Conservation (phyloP, 2,888 invertebrate genomes). For the Onthophagus sagittarius region DNA sequence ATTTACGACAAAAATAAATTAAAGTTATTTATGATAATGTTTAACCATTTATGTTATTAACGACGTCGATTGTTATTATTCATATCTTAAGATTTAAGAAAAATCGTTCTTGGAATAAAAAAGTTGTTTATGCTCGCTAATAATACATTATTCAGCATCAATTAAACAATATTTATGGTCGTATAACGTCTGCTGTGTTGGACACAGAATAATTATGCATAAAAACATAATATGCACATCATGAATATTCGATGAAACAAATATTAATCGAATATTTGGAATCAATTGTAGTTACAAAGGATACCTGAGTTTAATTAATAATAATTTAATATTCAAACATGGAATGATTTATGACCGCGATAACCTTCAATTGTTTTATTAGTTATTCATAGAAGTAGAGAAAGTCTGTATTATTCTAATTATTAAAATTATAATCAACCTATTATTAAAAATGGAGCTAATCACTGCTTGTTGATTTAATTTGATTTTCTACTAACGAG, state of each 20-base stretch:
- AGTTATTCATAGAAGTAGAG: neutral
- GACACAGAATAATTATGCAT: neutral
- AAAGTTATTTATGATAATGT: too few relatives aligned
- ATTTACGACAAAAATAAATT: too few relatives aligned
- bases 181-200: neutral
- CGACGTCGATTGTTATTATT: too few relatives aligned
- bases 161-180: neutral
- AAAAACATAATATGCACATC: neutral
- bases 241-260: neutral
- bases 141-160: neutral
- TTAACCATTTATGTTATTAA: too few relatives aligned
- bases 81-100: too few relatives aligned
- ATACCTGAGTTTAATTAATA: neutral
- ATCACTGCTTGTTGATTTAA: neutral
- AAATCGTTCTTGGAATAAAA: too few relatives aligned
- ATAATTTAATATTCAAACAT: neutral
- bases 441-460: neutral
- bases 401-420: too few relatives aligned
- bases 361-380: neutral
- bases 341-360: neutral
- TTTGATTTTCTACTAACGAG: neutral
- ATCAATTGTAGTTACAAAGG: neutral
- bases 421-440: neutral
- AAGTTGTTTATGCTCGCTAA: too few relatives aligned
- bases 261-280: neutral